These are phyloP conservation scores for Ichneumon xanthorius DNA, from an alignment of 2,888 invertebrate genomes.

Conservation along the genomic window DNA sequence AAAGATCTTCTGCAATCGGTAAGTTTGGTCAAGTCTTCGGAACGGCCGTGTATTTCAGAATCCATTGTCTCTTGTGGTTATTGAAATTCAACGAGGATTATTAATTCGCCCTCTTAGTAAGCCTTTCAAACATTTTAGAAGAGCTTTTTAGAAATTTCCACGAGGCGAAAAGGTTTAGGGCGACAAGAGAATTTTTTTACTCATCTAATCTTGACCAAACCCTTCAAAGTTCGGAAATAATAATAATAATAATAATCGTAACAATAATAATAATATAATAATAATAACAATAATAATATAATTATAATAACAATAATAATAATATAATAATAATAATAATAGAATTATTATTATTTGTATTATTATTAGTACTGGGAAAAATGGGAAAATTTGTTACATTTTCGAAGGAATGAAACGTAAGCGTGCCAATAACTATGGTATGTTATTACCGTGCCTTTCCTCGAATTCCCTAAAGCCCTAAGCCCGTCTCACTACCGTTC, in stretches of 20 bases:
- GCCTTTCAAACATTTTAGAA: conserved; percentile 25
- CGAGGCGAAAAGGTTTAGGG: not conserved
- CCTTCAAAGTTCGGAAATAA: not conserved
- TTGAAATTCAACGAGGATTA: not conserved
- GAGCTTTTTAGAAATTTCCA: not conserved
- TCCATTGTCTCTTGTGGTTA: not conserved
- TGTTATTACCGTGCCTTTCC: conserved; percentile 39
- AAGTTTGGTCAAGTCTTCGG: conserved; percentile 64
- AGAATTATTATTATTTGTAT: not conserved
- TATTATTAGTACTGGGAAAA: not conserved
- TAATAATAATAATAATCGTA: no score
- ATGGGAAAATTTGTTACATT: not conserved
- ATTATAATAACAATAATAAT: not conserved
- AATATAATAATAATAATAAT: not conserved
- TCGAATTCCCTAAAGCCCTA: conserved; percentile 45
- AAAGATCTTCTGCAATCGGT: conserved; percentile 79
- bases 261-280: not conserved
- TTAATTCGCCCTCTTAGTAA: conserved; percentile 19
- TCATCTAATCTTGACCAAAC: not conserved
- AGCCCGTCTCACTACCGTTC: conserved; percentile 33
- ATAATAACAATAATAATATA: not conserved
- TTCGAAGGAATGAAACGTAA: conserved; percentile 14
- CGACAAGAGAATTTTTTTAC: not conserved
- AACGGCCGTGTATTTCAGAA: not conserved
- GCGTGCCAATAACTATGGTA: conserved; percentile 4